These are phyloP conservation scores for Peromyscus melanophrys DNA, from an alignment of 2,797 vertebrate species.

Conservation along the genomic window DNA sequence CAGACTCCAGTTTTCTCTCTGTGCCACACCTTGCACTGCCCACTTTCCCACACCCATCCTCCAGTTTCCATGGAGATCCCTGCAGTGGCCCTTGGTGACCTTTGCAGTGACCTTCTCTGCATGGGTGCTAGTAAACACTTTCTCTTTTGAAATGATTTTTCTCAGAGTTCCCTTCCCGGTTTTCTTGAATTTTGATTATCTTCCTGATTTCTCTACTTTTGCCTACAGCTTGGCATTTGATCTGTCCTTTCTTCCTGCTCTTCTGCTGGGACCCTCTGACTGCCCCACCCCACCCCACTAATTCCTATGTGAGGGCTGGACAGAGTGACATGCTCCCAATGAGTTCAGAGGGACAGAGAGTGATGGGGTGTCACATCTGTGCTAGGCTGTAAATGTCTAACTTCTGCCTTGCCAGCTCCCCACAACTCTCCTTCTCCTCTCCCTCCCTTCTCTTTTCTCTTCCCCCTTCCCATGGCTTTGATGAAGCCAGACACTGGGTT, in stretches of 20 bases:
- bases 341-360: not conserved
- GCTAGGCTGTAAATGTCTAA: not conserved
- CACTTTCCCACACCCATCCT: not conserved
- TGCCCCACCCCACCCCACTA: not conserved
- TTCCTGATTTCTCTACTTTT: not conserved
- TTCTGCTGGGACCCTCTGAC: not conserved
- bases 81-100: not conserved
- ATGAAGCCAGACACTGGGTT: not conserved
- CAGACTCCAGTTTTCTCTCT: not conserved
- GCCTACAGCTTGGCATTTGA: not conserved
- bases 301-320: not conserved
- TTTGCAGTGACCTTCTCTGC: not conserved
- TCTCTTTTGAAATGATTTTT: not conserved
- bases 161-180: slow-evolving; percentile 6
- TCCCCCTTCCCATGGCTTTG: not conserved
- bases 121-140: not conserved
- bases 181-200: not conserved
- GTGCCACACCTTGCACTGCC: not conserved
- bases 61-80: not conserved
- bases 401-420: not conserved
- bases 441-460: not conserved
- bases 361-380: not conserved
- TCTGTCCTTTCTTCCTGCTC: not conserved
- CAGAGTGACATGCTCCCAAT: not conserved
- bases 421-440: not conserved